Base-by-base conservation (phyloP, 2,888 invertebrate genomes). In the Drosophila pseudotakahashii region DNA sequence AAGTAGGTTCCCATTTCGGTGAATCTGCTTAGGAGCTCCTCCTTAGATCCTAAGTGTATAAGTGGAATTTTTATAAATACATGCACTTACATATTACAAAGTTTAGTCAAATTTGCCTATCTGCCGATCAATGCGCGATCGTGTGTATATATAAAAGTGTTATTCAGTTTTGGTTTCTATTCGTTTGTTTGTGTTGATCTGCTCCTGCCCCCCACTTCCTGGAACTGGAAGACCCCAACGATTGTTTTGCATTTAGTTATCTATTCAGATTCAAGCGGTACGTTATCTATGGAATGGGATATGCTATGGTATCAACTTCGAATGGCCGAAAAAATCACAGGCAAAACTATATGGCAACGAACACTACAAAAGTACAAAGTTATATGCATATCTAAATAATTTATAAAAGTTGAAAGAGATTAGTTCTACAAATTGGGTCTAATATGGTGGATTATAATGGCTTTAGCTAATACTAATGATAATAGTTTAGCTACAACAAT, bases 201-300 rank as follows among this genome's bases (percentile, higher is more conserved):
- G 54, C 26, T 51, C 10, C 10, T 45, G 54, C 26, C 48, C 14
- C 10, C 14, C n/a, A 26, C 16, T 48, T 6, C 26, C 66, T 9
- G 19, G 9, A 13, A 19, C 13, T 72, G 81, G 87, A 81, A 83
- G 80, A 83, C 78, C 53, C 69, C 66, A 71, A 80, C 73, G 81
- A 81, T 81, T 81, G 87, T 81, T 68, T 51, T 51, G 75, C 87
- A 84, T 69, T 68, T 39, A 23, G 67, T 44, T 34, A 16, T 26
- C 26, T 14, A 10, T 26, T 26, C 6, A 26, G 26, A 26, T 23
- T 37, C n/a, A 45, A 36, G 36, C 61, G 61, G 19, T 19, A 1
- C 1, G 19, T 19, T 19, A 3, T 19, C 19, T 19, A 19, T 19
- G 19, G 16, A 19, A 53, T 14, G 30, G 36, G 26, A 19, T 36